A percentile compares a stretch with the other conserved stretches of the same genome.
Evolutionary conservation across 2,113 vertebrate genomes (phyloP).

Genomic region (Plestiodon gilberti): DNA sequence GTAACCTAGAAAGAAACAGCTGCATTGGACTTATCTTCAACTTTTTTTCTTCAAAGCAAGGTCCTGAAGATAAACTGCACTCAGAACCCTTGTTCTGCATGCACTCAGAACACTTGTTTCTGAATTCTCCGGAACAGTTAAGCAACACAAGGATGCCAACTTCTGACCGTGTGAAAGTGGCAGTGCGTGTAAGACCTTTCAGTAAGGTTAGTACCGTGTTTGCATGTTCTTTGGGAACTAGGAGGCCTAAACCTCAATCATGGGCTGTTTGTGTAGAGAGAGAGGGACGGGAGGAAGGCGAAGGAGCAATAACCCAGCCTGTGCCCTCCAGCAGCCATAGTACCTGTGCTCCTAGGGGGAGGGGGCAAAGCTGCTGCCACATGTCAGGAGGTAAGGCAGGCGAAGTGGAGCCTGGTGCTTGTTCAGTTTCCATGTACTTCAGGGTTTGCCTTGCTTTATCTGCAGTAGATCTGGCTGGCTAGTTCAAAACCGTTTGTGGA

Average conservation of each 20-base stretch:
- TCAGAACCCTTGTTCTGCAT: constrained; percentile 20
- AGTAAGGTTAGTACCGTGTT: constrained; percentile 81
- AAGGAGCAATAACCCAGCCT: not conserved
- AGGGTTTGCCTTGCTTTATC: not conserved
- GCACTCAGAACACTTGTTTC: constrained; percentile 28
- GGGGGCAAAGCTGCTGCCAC: not conserved
- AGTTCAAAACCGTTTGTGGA: not conserved
- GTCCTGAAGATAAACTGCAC: constrained; percentile 1
- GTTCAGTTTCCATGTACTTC: not conserved
- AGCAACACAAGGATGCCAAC: constrained; percentile 60
- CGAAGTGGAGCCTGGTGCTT: not conserved
- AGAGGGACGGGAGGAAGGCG: not conserved
- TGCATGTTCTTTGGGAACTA: not conserved
- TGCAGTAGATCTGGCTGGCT: not conserved
- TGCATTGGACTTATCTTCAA: not conserved
- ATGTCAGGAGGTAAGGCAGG: not conserved
- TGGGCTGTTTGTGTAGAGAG: not conserved
- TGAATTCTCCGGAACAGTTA: constrained; percentile 16
- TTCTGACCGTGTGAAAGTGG: constrained; percentile 82
- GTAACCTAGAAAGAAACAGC: not conserved
- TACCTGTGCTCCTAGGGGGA: not conserved
- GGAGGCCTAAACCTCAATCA: not conserved
- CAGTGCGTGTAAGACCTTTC: constrained; percentile 82
- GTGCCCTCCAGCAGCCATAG: not conserved
- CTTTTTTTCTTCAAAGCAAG: constrained; percentile 1